phyloP scores from a whole-genome alignment of 2,888 invertebrate genomes.

The Ophioninae sp. region DNA sequence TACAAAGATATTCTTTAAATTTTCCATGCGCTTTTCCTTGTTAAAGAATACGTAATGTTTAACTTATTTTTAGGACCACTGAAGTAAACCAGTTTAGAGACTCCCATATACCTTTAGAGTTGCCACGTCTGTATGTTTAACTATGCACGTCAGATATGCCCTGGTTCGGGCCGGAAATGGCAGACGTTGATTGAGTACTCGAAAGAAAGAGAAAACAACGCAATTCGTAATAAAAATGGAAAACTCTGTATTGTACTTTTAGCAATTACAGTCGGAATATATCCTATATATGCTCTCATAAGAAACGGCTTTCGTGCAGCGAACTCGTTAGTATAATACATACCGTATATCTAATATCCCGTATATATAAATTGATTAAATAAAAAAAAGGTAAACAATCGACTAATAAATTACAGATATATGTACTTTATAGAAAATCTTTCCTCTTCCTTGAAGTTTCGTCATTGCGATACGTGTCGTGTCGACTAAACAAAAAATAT shows the following conservation, averaged over 20 bases:
- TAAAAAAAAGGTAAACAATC: slow-evolving; percentile 35
- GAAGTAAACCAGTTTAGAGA: neutral
- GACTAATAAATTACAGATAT: slow-evolving; percentile 53
- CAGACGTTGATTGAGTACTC: neutral
- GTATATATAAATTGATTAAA: slow-evolving; percentile 35
- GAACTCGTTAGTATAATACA: slow-evolving; percentile 32
- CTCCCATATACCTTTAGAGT: neutral
- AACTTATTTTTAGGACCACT: neutral
- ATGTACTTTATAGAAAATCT: slow-evolving; percentile 54
- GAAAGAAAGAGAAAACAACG: neutral
- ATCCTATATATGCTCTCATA: slow-evolving; percentile 30
- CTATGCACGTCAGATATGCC: neutral
- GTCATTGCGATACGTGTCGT: neutral
- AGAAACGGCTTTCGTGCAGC: slow-evolving; percentile 26
- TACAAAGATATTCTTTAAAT: neutral
- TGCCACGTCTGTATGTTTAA: neutral
- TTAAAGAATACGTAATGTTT: neutral
- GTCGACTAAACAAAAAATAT: neutral
- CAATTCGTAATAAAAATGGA: slow-evolving; percentile 5
- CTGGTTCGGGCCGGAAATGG: neutral
- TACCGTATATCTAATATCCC: slow-evolving; percentile 45
- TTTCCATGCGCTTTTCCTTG: neutral
- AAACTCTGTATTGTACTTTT: slow-evolving; percentile 32
- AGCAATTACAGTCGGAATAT: slow-evolving; percentile 31
- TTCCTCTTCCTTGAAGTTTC: slow-evolving; percentile 2